These are phyloP conservation scores for Macropus fuliginosus DNA, from an alignment of 2,797 vertebrate genomes.

Conservation along the genomic window DNA sequence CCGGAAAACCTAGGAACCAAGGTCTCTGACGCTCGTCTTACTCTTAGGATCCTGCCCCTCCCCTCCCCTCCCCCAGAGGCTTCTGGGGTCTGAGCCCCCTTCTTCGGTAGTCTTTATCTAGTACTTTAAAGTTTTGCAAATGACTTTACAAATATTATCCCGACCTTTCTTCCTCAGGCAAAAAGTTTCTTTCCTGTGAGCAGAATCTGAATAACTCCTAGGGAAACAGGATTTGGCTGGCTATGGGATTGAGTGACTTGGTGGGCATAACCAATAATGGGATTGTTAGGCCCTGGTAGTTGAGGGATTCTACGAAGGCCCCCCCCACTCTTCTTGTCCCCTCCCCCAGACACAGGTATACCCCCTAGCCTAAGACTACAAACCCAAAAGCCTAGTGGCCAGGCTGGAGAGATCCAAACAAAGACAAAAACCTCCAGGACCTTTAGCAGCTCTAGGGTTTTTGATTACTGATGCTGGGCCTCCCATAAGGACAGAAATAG, in stretches of 20 bases:
- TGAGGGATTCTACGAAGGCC: neutral
- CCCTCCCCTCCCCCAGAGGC: neutral
- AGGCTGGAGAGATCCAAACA: neutral
- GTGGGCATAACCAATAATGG: neutral
- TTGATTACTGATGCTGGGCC: neutral
- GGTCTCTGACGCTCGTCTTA: neutral
- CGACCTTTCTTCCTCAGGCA: neutral
- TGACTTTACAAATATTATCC: neutral
- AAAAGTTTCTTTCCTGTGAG: conserved; percentile 67
- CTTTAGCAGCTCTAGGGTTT: neutral
- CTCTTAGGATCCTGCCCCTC: neutral
- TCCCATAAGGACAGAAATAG: neutral
- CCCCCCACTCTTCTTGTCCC: neutral
- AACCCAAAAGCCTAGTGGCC: neutral
- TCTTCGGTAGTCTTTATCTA: neutral
- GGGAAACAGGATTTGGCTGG: neutral
- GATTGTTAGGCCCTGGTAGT: neutral
- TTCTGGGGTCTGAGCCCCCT: neutral
- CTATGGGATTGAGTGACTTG: neutral
- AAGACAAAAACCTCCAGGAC: neutral
- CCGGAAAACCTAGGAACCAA: neutral
- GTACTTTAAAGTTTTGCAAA: neutral
- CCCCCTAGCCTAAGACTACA: neutral
- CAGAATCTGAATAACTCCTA: neutral
- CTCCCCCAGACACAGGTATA: neutral